Base-by-base conservation (phyloP, 2,113 vertebrate species). In the Odocoileus virginianus region DNA sequence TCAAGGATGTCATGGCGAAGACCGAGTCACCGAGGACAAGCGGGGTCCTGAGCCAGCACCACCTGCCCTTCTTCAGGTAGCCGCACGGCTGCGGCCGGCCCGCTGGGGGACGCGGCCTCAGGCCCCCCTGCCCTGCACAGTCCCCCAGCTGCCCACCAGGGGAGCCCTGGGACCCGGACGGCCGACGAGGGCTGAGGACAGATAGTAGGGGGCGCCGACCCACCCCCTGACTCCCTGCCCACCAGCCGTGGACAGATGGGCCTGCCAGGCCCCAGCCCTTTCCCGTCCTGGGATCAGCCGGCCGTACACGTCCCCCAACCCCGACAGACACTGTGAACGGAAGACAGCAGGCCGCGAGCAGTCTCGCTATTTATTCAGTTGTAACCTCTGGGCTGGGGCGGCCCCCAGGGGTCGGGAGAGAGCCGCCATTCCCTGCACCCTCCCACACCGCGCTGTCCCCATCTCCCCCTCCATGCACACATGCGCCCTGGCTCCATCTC, bases 61-160 rank as follows among this genome's bases (percentile, higher is more conserved):
- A 99, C 98, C 99, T 99, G 96, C 99, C 99, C 27, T 99, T 99
- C 98, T 99, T 99, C 98, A 99, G 99, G 99, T 99, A 99, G 99
- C 99, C 97, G 96, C 67, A 81, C 52, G 91, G 89, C 5, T 27
- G 81, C 60, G 55, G 98, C 97, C 94, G 92, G 96, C 94, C 96
- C 50, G 4, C 81, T 28, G 43, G 85, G 89, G 92, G 95, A 83
- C 52, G 1, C n/a, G 93, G 96, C 97, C 97, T 87, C 50, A 58
- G 86, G 86, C 67, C 95, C 82, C 97, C 87, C 96, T 95, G 79
- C 79, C 96, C 93, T 54, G 95, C 82, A 67, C 60, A 94, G 95
- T 87, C 76, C 86, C 96, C 96, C 81, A 96, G 97, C 96, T 97
- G 96, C 97, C 95, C 28, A 1, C 89, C 89, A 95, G 91, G 96